Conservation (phyloP, 2,888 invertebrate genomes). For the Drosophila glabriapex region DNA sequence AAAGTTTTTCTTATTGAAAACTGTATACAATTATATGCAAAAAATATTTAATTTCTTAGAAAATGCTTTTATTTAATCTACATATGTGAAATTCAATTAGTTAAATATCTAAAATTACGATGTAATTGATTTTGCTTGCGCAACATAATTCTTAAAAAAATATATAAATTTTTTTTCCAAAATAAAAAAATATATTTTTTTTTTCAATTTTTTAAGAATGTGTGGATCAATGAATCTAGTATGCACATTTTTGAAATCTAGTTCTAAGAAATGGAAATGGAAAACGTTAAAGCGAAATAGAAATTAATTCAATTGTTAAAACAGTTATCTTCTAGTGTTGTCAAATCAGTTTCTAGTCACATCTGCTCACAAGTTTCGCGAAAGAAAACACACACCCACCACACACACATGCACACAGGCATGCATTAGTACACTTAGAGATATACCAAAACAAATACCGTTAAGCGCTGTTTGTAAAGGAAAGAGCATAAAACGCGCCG, state of each 20-base stretch:
- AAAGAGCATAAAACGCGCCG: constrained; percentile 54
- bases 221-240: background rate
- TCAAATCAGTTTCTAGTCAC: constrained; percentile 6
- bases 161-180: background rate
- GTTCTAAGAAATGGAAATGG: background rate
- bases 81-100: background rate
- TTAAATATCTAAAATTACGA: background rate
- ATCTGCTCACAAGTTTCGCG: constrained; percentile 3
- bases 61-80: background rate
- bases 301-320: background rate
- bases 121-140: background rate
- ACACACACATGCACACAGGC: background rate
- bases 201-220: background rate
- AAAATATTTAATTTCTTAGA: background rate
- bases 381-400: background rate
- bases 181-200: background rate
- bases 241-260: background rate
- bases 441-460: constrained; percentile 38
- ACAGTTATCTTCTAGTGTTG: background rate
- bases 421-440: constrained; percentile 1
- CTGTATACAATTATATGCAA: background rate
- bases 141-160: background rate
- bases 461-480: constrained; percentile 60
- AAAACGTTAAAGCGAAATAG: background rate
- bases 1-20: background rate